Evolutionary conservation across 1,140 invertebrate species (phyloP).

Genomic region (Caenorhabditis briggsae): DNA sequence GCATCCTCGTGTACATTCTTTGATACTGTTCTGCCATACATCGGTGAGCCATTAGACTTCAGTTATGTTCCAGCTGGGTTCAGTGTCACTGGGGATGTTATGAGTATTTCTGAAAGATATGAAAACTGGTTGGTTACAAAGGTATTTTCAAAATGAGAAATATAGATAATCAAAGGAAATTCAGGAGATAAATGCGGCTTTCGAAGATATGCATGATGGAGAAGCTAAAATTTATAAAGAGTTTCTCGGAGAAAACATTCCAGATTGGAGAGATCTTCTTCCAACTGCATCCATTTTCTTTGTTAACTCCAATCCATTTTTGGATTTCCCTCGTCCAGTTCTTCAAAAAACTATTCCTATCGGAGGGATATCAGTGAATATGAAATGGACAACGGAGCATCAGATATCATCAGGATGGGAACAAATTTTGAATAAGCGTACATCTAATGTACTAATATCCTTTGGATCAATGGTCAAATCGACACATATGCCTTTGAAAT

Average conservation of each 20-base stretch:
- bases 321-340: constrained; percentile 53
- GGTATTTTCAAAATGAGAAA: background rate
- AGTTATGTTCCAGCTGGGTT: constrained; percentile 42
- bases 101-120: constrained; percentile 6
- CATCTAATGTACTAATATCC: constrained; percentile 61
- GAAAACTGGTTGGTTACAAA: constrained; percentile 30
- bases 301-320: constrained; percentile 57
- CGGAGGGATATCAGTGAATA: constrained; percentile 57
- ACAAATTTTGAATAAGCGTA: constrained; percentile 42
- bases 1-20: constrained; percentile 18
- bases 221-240: background rate
- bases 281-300: constrained; percentile 32
- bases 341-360: constrained; percentile 57
- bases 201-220: background rate
- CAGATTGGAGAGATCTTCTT: constrained; percentile 47
- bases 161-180: background rate
- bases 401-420: constrained; percentile 38
- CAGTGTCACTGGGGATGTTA: constrained; percentile 13
- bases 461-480: constrained; percentile 67
- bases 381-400: constrained; percentile 24
- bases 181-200: background rate
- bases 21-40: constrained; percentile 19
- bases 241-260: constrained; percentile 2
- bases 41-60: constrained; percentile 35
- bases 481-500: constrained; percentile 60